These are phyloP conservation scores for Gnathonemus echidnorhynchus DNA, from an alignment of 2,113 vertebrate genomes.

Conservation along the genomic window DNA sequence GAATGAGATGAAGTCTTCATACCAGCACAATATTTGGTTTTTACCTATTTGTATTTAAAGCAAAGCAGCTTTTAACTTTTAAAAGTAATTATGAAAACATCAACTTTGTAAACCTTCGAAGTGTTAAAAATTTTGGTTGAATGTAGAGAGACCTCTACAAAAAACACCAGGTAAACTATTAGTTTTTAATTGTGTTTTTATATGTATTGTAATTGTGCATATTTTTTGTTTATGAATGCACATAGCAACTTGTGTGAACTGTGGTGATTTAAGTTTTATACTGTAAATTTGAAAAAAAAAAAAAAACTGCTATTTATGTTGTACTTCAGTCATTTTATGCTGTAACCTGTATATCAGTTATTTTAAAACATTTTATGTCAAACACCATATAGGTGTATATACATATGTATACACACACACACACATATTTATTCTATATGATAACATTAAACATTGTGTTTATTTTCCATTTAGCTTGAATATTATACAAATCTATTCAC, in stretches of 20 bases:
- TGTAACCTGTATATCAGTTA: neutral
- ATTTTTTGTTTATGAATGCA: neutral
- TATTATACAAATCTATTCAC: neutral
- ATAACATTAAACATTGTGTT: neutral
- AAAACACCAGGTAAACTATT: neutral
- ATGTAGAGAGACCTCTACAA: neutral
- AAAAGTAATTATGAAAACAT: neutral
- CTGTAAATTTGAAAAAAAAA: neutral
- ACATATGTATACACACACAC: neutral
- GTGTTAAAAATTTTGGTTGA: neutral
- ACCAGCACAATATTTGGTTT: conserved; percentile 2
- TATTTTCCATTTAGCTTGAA: neutral
- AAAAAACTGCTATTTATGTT: neutral
- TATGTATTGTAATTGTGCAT: neutral
- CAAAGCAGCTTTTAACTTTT: neutral
- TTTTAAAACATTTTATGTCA: neutral
- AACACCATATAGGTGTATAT: neutral
- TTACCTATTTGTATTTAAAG: neutral
- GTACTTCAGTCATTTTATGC: neutral
- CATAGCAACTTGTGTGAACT: neutral
- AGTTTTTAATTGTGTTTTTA: neutral
- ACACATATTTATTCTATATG: neutral
- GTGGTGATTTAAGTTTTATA: neutral
- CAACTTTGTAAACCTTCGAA: neutral
- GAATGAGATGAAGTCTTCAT: neutral